phyloP scores from a whole-genome alignment of 2,113 vertebrate genomes.

The Pelobates fuscus region DNA sequence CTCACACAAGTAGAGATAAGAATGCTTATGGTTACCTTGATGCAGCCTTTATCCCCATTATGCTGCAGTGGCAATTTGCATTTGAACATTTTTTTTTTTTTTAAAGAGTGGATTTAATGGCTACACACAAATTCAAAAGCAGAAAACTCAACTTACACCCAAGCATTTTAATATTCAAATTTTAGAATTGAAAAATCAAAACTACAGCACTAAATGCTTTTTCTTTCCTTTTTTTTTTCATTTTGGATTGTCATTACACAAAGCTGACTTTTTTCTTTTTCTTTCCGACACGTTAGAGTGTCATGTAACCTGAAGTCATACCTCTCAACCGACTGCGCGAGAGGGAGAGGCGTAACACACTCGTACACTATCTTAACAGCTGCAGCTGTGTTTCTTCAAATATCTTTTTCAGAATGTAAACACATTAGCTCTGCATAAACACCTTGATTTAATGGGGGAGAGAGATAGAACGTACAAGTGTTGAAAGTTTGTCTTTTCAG shows the following conservation, averaged over 20 bases:
- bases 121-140: slow-evolving; percentile 50
- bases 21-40: slow-evolving; percentile 46
- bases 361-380: slow-evolving; percentile 54
- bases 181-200: slow-evolving; percentile 24
- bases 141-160: not conserved
- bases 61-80: slow-evolving; percentile 55
- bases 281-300: not conserved
- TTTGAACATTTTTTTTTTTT: slow-evolving; percentile 48
- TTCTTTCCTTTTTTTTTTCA: too few species aligned
- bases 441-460: slow-evolving; percentile 58
- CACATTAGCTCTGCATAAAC: slow-evolving; percentile 59
- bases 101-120: slow-evolving; percentile 47
- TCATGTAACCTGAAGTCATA: slow-evolving; percentile 1
- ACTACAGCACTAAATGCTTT: too few species aligned
- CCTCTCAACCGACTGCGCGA: slow-evolving; percentile 45
- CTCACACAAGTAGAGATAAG: slow-evolving; percentile 39
- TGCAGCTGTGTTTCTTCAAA: slow-evolving; percentile 60
- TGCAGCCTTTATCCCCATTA: slow-evolving; percentile 49
- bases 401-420: slow-evolving; percentile 56
- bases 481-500: slow-evolving; percentile 38
- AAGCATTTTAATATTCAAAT: slow-evolving; percentile 52
- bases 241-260: slow-evolving; percentile 41
- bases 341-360: slow-evolving; percentile 49
- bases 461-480: slow-evolving; percentile 50
- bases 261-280: slow-evolving; percentile 36